Base-by-base conservation (phyloP, 2,888 invertebrate species). In the Brachypalpus laphriformis region DNA sequence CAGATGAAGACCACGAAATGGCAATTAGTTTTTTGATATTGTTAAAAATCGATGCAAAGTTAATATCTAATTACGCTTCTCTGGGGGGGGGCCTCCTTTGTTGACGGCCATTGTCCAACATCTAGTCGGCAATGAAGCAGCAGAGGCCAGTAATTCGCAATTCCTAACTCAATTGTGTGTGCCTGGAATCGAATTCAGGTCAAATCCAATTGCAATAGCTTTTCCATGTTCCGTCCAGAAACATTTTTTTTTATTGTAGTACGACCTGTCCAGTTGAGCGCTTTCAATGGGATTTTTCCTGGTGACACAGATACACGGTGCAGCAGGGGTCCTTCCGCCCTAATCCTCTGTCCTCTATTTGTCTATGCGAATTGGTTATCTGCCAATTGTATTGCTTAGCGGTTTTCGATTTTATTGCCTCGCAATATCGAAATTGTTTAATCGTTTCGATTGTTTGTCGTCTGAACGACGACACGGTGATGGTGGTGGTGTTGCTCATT, bases 331-430 rank as follows among this genome's bases (percentile, higher is more conserved):
- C 7, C 16, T 11, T 3, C 20, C 8, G 11, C 9, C n/a, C 40
- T 68, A 40, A 9, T 18, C 61, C 59, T n/a, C 51, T 40, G 16
- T 20, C 72, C 57, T 11, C 37, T 72, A 59, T 82, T 76, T 82
- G 71, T 37, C 59, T 31, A 47, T 76, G 42, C 25, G 66, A 85
- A 85, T 85, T 81, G 85, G 85, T 81, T 76, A 85, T 81, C 81
- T 85, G 66, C 71, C 85, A 85, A 81, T 85, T 76, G 81, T 85
- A 76, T 81, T 85, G 85, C 85, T 85, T 85, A 81, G 85, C 66
- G 85, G 85, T 85, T 85, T 85, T 81, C 71, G 71, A 54, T 85
- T 75, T 81, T 85, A 85, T 85, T 85, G 85, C 71, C 47, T 76
- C 40, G 75, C 75, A 65, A 71, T 76, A 81, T 71, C 85, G 81